phyloP scores from a whole-genome alignment of 2,113 vertebrate genomes.

The Dicentrarchus labrax region DNA sequence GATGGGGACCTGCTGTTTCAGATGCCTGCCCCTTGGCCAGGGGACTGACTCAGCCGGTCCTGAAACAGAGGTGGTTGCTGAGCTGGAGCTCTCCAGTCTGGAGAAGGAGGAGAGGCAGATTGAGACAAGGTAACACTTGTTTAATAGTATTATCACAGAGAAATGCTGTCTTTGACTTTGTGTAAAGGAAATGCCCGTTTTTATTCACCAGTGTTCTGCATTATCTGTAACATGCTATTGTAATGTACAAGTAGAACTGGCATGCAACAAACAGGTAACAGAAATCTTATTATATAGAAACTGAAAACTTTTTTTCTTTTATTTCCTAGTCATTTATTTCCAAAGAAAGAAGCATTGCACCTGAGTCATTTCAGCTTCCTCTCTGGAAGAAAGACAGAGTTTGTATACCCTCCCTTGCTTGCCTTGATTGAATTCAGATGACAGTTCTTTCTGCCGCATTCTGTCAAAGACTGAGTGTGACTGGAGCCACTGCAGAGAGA shows the following conservation, averaged over 20 bases:
- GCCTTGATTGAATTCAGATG: slow-evolving; percentile 74
- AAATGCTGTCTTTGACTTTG: slow-evolving; percentile 11
- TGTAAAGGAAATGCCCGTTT: neutral
- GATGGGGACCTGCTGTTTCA: slow-evolving; percentile 83
- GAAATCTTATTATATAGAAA: neutral
- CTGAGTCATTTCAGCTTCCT: slow-evolving; percentile 37
- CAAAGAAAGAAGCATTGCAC: slow-evolving; percentile 36
- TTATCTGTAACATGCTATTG: neutral
- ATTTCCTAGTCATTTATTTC: slow-evolving; percentile 20
- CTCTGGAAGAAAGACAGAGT: slow-evolving; percentile 37
- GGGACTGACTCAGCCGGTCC: slow-evolving; percentile 42
- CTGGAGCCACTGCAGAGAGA: slow-evolving; percentile 73
- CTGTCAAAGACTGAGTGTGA: slow-evolving; percentile 71
- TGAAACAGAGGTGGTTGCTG: slow-evolving; percentile 47
- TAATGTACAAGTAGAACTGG: neutral
- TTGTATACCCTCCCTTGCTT: slow-evolving; percentile 38
- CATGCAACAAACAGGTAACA: slow-evolving; percentile 6
- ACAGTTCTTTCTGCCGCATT: slow-evolving; percentile 77
- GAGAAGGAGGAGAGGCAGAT: slow-evolving; percentile 62
- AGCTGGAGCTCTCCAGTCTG: slow-evolving; percentile 65
- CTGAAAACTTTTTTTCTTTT: neutral
- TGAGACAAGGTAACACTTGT: slow-evolving; percentile 74
- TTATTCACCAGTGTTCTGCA: neutral
- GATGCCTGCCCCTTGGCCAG: slow-evolving; percentile 70
- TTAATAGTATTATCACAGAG: neutral